Conservation (phyloP, 2,888 invertebrate species). For the Barypeithes pellucidus region DNA sequence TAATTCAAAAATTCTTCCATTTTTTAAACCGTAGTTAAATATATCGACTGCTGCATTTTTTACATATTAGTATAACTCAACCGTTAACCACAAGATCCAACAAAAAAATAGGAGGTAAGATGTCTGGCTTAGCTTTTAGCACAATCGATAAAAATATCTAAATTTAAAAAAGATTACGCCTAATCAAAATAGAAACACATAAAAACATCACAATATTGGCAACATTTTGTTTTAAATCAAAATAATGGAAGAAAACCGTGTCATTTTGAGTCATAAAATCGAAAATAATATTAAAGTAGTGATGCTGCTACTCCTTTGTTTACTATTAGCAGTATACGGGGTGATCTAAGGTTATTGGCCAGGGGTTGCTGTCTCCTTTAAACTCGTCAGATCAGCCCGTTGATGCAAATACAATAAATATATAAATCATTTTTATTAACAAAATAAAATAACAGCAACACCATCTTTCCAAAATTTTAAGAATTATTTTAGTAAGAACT, state of each 20-base stretch:
- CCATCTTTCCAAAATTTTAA: too few relatives aligned
- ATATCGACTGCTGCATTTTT: conserved; percentile 22
- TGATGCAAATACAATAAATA: too few relatives aligned
- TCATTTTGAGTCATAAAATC: conserved; percentile 13
- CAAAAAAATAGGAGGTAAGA: conserved; percentile 10
- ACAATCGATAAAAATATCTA: conserved; percentile 22
- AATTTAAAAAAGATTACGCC: conserved; percentile 13
- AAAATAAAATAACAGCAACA: too few relatives aligned
- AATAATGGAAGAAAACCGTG: conserved; percentile 10
- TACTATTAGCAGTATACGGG: neutral
- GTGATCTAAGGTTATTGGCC: neutral
- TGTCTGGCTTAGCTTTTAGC: conserved; percentile 6
- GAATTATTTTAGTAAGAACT: too few relatives aligned
- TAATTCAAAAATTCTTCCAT: conserved; percentile 43
- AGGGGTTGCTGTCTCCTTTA: neutral
- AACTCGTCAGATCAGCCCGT: too few relatives aligned
- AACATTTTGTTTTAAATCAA: conserved; percentile 21
- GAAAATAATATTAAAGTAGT: neutral
- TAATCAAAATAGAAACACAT: conserved; percentile 19
- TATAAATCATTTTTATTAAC: too few relatives aligned
- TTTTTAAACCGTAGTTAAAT: conserved; percentile 31
- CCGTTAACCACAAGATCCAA: neutral
- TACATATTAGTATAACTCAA: neutral
- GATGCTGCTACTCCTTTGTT: neutral
- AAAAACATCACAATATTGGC: conserved; percentile 16